A percentile compares a stretch with the other conserved stretches of the same genome.
Evolutionary conservation across 2,113 vertebrate genomes (phyloP).

Genomic region (Pseudopodoces humilis): DNA sequence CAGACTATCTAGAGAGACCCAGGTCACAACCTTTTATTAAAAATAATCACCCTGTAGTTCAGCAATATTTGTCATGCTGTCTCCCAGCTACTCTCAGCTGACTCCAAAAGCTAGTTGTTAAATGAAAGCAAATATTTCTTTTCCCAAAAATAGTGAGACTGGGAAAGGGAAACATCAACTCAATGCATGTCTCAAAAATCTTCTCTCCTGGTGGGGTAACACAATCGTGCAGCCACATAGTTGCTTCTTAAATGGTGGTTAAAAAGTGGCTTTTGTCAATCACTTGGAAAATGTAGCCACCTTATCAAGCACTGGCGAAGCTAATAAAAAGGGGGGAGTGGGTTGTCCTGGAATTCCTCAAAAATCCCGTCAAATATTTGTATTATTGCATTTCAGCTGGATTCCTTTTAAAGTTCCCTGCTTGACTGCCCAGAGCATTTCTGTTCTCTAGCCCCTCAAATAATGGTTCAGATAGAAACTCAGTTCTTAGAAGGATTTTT

Average conservation of each 20-base stretch:
- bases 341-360: background rate
- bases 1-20: background rate
- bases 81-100: background rate
- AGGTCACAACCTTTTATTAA: background rate
- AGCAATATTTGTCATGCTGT: background rate
- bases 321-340: background rate
- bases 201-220: background rate
- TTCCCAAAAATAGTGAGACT: background rate
- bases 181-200: background rate
- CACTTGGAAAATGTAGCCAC: background rate
- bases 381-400: constrained; percentile 11
- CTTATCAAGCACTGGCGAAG: background rate
- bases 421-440: constrained; percentile 7
- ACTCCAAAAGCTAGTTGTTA: background rate
- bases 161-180: background rate
- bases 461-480: background rate
- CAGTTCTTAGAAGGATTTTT: background rate
- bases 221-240: background rate
- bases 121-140: background rate
- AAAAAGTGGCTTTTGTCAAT: background rate
- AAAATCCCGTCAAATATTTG: constrained; percentile 12
- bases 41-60: background rate
- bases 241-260: background rate
- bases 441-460: background rate
- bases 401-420: constrained; percentile 7